Percentiles rank a stretch among this genome's conserved stretches.
Conservation (phyloP, 1,140 invertebrate genomes). For the Drosophila quadrilineata region DNA sequence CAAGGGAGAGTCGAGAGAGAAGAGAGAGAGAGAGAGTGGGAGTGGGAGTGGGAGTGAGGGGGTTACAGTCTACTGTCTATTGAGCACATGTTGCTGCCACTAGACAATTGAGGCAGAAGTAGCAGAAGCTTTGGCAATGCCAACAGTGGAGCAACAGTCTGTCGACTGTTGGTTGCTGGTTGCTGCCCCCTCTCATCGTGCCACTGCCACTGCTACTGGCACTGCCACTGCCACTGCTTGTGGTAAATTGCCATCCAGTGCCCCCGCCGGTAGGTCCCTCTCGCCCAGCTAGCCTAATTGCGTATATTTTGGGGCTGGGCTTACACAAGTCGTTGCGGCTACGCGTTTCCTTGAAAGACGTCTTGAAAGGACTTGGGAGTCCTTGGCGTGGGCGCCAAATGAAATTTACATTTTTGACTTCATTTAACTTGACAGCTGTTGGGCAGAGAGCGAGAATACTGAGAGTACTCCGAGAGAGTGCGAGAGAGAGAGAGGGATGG, state of each 20-base stretch:
- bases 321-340: slow-evolving; percentile 46
- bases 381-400: slow-evolving; percentile 44
- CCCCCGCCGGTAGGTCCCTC: not conserved
- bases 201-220: no score
- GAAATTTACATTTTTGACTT: slow-evolving; percentile 78
- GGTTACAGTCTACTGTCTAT: not conserved
- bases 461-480: not conserved
- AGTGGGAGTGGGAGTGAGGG: not conserved
- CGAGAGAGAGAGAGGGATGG: not conserved
- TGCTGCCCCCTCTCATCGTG: no score
- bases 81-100: slow-evolving; percentile 44
- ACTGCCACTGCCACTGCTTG: slow-evolving; percentile 36
- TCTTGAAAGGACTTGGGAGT: slow-evolving; percentile 6
- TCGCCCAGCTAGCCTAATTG: slow-evolving; percentile 50
- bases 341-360: slow-evolving; percentile 15
- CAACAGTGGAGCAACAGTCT: slow-evolving; percentile 53
- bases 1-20: not conserved
- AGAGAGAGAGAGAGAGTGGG: not conserved
- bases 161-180: no score
- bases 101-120: not conserved
- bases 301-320: slow-evolving; percentile 41
- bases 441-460: no score
- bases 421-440: slow-evolving; percentile 67
- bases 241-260: slow-evolving; percentile 58
- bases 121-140: slow-evolving; percentile 11